Base-by-base conservation (phyloP, 23 tunicate species). In the Clavelina lepadiformis region DNA sequence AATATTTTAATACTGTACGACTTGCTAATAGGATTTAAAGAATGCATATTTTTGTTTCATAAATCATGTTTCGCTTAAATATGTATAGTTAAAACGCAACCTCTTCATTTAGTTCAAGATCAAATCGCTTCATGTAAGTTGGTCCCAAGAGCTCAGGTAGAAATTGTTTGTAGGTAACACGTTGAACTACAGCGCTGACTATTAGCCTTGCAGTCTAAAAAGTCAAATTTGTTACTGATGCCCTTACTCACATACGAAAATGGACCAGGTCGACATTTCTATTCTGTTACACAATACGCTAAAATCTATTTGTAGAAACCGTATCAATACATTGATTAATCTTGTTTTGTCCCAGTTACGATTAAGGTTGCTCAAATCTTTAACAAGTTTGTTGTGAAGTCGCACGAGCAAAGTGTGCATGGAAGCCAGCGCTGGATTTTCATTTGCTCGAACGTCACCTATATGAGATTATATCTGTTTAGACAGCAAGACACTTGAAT, bases 381-480 rank as follows among this genome's bases (percentile, higher is more conserved):
- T 51, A 2, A 74, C 82, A 24, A 80, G 56, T 7, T 58, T 61
- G 65, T 88, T 88, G 71, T 88, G 96, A 59, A 72, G 22, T 30
- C 96, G 63, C 38, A 80, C 55, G 56, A 88, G 68, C 5, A 79
- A 37, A 23, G 82, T 74, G 58, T 88, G 96, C 27, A 64, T 37
- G 2, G 96, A 79, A 23, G 88, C 58, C 0, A 88, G 72, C 8
- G 64, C 86, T 3, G 76, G 70, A 61, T 88, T 80, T 66, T 88
- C 88, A 61, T 80, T 79, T 4, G 82, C 86, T 47, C 96, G 58
- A 7, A 35, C 67, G 41, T 88, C 96, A 50, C 96, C 96, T 80
- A 79, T 11, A 44, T 28, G 3, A n/a, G n/a, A n/a, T n/a, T n/a
- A n/a, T n/a, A n/a, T n/a, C n/a, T n/a, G n/a, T n/a, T 30, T 31